Evolutionary conservation across 2,113 vertebrate species (phyloP), one percentile per base, ranked within the genome.

Genomic region (Grammomys dolichurus): DNA sequence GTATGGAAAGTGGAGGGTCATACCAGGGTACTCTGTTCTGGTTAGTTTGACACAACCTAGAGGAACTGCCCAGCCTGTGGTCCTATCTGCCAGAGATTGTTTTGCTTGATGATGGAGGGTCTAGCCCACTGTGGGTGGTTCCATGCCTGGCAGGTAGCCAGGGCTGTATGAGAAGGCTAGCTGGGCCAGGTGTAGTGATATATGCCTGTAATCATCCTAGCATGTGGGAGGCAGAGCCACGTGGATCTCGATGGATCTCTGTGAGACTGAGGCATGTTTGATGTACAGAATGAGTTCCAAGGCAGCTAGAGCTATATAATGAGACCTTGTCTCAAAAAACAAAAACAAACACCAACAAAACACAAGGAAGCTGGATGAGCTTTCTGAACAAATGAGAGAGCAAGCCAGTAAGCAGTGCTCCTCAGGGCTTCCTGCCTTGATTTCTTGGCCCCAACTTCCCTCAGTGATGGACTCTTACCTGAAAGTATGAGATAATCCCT

Each of bases 1-100:
- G 1, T 54, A 67, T 0, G 1, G 20, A 11, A 0, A 0, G 78
- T 7, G 24, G 26, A 7, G 0, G 12, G 93, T 91, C 40, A 93
- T 26, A 13, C 6, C 54, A 1, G 28, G 33, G 48, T 4, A 36
- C 72, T 40, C 51, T 84, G 58, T 19, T 40, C 81, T 63, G 81
- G 13, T 5, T 46, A 84, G n/a, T 84, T 60, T 63, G n/a, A 43
- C 4, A 19, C n/a, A 84, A 31, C 9, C 81, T 63, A 28, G 81
- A 84, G 24, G 58, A 43, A 63, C 24, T 43, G 81, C 58, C n/a
- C n/a, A 84, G 80, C 22, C 80, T 84, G 81, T 84, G 58, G 58
- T 26, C 58, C 40, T 28, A 60, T 43, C 12, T 84, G n/a, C 16
- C n/a, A 26, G n/a, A 82, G 14, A 84, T 24, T 28, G 13, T 84